Base-by-base conservation (phyloP, 2,888 invertebrate genomes). In the Dasysyrphus tricinctus region DNA sequence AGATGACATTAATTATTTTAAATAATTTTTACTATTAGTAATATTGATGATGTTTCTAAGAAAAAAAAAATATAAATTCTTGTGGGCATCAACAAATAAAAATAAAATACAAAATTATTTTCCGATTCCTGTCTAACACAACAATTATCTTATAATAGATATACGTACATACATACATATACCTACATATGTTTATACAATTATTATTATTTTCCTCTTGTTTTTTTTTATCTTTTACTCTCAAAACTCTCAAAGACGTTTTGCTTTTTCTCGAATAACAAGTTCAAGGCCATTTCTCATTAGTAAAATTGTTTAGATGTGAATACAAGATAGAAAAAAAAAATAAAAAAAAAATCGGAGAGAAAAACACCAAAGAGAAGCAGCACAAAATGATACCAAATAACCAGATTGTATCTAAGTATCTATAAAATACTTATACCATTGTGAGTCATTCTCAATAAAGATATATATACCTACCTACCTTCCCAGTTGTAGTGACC, bases 271-370 rank as follows among this genome's bases (percentile, higher is more conserved):
- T 47, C 14, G 59, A 70, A 85, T 74, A 85, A 85, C 85, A 81
- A 85, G 85, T 85, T 85, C 85, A 85, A 85, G 85, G 85, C 81
- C 85, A 85, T 85, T 77, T 81, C 63, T 77, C 81, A 81, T 81
- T 77, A 70, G 77, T 49, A 24, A 70, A 77, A 76, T 70, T 75
- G 16, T 49, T 47, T 44, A 76, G 47, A 73, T 72, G 75, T 37
- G 49, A 74, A 61, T 32, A 61, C 61, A 61, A 47, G 49, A 32
- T 32, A 49, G 56, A 73, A 47, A 44, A 56, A 12, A 29, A 42
- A 63, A 42, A 49, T 16, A 59, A 69, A 63, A 44, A 59, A 78
- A 69, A 61, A 37, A 49, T 24, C 6, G 47, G 49, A 49, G 14
- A 74, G 12, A 77, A 59, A 67, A 70, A 74, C 54, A 57, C 70